phyloP scores from a whole-genome alignment of 1,140 invertebrate genomes.

The Tribolium castaneum region DNA sequence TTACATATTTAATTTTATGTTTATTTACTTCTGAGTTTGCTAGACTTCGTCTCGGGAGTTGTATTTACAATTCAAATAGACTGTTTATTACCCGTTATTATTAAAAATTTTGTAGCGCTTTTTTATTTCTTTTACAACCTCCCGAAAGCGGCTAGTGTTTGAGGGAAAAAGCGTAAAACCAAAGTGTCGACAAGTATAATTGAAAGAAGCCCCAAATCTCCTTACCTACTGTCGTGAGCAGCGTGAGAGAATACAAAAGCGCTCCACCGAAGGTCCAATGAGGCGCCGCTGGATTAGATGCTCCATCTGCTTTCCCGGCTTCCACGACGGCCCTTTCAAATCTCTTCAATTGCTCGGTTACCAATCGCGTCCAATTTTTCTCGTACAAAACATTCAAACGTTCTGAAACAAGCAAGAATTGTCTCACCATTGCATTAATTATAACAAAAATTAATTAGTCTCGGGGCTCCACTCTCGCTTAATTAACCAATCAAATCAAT shows the following conservation, averaged over 20 bases:
- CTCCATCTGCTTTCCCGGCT: slow-evolving; percentile 70
- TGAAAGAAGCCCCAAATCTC: slow-evolving; percentile 37
- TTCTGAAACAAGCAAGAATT: slow-evolving; percentile 68
- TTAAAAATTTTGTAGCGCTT: too few relatives aligned
- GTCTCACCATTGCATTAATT: too few relatives aligned
- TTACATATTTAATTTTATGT: too few relatives aligned
- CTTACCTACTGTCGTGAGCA: slow-evolving; percentile 87
- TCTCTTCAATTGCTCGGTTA: slow-evolving; percentile 78
- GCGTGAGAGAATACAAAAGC: slow-evolving; percentile 83
- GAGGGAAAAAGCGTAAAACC: background rate
- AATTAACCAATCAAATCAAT: too few relatives aligned
- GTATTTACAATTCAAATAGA: too few relatives aligned
- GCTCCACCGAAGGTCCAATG: slow-evolving; percentile 84
- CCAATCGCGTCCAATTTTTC: slow-evolving; percentile 82
- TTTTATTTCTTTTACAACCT: too few relatives aligned
- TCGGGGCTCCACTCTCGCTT: too few relatives aligned
- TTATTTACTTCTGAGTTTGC: too few relatives aligned
- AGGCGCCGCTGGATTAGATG: slow-evolving; percentile 54
- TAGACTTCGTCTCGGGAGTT: too few relatives aligned
- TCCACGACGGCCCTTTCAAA: slow-evolving; percentile 83
- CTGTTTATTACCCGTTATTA: too few relatives aligned
- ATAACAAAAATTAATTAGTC: too few relatives aligned
- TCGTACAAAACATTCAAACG: slow-evolving; percentile 84
- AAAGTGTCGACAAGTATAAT: slow-evolving; percentile 17
- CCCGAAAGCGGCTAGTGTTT: background rate